phyloP scores from a whole-genome alignment of 2,888 invertebrate genomes.

The Linnaemya tessellans region DNA sequence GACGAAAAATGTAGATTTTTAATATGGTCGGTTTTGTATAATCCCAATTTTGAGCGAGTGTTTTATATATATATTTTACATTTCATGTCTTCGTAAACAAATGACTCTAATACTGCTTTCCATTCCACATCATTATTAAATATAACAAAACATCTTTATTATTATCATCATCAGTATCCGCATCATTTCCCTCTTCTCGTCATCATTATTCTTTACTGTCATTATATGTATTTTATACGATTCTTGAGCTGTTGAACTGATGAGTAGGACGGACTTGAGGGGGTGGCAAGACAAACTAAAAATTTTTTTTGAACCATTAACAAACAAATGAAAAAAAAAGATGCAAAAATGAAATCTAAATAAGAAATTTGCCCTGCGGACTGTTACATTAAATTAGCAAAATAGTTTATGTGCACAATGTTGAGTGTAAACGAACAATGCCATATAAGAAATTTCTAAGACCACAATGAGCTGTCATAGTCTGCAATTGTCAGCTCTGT shows the following conservation, averaged over 20 bases:
- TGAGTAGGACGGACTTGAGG: neutral
- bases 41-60: neutral
- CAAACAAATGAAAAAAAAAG: slow-evolving; percentile 4
- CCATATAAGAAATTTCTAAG: neutral
- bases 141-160: slow-evolving; percentile 29
- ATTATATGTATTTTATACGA: slow-evolving; percentile 7
- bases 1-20: slow-evolving; percentile 16
- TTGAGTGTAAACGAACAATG: neutral
- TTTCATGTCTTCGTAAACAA: slow-evolving; percentile 45
- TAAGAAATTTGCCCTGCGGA: slow-evolving; percentile 28
- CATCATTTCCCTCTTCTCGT: slow-evolving; percentile 19
- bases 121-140: slow-evolving; percentile 37
- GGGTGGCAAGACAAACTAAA: slow-evolving; percentile 12
- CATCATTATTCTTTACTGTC: slow-evolving; percentile 27
- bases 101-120: slow-evolving; percentile 42
- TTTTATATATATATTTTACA: slow-evolving; percentile 5
- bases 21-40: neutral
- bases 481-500: neutral
- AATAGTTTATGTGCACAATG: slow-evolving; percentile 11
- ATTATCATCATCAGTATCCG: slow-evolving; percentile 31
- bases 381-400: slow-evolving; percentile 46
- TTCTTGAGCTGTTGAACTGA: slow-evolving; percentile 13
- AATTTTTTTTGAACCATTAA: slow-evolving; percentile 17
- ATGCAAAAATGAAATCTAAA: slow-evolving; percentile 27
- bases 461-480: neutral